These are phyloP conservation scores for Drosophila melanogaster DNA, from an alignment of 1,140 invertebrate species.

Conservation along the genomic window DNA sequence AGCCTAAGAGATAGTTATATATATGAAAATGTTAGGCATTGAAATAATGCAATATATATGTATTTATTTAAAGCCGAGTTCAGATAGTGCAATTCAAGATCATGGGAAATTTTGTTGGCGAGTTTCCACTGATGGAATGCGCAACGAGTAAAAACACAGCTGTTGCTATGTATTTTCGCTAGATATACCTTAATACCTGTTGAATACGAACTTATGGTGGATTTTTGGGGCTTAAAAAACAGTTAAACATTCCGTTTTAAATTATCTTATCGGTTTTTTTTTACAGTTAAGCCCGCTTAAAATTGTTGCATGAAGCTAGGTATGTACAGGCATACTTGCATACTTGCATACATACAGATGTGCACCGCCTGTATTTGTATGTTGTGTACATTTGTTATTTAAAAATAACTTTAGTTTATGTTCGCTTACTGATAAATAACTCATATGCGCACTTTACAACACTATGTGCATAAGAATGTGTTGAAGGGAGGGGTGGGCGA, in stretches of 20 bases:
- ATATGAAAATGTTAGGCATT: no score
- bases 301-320: neutral
- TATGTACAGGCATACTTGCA: neutral
- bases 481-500: neutral
- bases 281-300: neutral
- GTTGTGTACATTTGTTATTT: conserved; percentile 2
- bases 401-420: conserved; percentile 9
- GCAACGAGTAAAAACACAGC: neutral
- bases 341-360: neutral
- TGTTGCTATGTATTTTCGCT: neutral
- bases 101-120: no score
- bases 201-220: neutral
- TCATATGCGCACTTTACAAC: conserved; percentile 1
- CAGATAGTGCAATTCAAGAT: no score
- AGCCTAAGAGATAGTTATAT: no score
- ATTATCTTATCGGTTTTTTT: conserved; percentile 2
- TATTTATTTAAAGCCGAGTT: no score
- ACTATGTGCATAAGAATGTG: neutral
- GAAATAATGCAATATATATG: no score
- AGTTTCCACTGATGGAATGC: neutral
- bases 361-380: conserved; percentile 1
- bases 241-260: neutral
- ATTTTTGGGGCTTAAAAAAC: conserved; percentile 5
- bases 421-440: conserved; percentile 7
- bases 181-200: neutral